Evolutionary conservation across 2,888 invertebrate genomes (phyloP).

Genomic region (Dicranocentrus wangi): DNA sequence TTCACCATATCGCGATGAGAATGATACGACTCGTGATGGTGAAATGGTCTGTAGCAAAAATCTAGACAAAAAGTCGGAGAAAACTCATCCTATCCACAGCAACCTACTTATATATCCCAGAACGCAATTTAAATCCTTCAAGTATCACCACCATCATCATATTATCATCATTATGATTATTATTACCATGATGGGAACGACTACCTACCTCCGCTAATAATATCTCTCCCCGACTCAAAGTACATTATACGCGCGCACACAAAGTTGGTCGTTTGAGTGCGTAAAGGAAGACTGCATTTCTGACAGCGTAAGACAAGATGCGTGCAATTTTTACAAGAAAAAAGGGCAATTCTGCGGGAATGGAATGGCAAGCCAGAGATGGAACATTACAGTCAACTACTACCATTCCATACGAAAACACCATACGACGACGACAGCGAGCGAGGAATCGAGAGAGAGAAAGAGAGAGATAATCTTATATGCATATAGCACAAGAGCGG

Average conservation of each 20-base stretch:
- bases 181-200: slow-evolving; percentile 16
- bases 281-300: no score
- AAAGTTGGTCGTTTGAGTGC: no score
- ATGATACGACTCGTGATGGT: slow-evolving; percentile 1
- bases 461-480: no score
- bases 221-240: background rate
- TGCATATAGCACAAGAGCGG: background rate
- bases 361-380: background rate
- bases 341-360: slow-evolving; percentile 52
- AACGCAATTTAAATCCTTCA: slow-evolving; percentile 21
- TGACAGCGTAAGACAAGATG: slow-evolving; percentile 24
- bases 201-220: background rate
- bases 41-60: slow-evolving; percentile 1
- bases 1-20: background rate
- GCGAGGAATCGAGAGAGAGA: no score
- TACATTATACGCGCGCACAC: slow-evolving; percentile 9
- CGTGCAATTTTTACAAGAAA: slow-evolving; percentile 54
- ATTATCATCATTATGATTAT: slow-evolving; percentile 20
- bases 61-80: background rate
- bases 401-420: no score
- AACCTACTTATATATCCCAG: no score
- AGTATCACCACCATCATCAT: slow-evolving; percentile 25
- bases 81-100: no score
- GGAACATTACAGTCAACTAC: no score
- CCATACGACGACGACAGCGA: no score